A percentile compares a stretch with the other conserved stretches of the same genome.
Evolutionary conservation across 2,797 vertebrate species (phyloP).

Genomic region (Pelochelys cantorii): DNA sequence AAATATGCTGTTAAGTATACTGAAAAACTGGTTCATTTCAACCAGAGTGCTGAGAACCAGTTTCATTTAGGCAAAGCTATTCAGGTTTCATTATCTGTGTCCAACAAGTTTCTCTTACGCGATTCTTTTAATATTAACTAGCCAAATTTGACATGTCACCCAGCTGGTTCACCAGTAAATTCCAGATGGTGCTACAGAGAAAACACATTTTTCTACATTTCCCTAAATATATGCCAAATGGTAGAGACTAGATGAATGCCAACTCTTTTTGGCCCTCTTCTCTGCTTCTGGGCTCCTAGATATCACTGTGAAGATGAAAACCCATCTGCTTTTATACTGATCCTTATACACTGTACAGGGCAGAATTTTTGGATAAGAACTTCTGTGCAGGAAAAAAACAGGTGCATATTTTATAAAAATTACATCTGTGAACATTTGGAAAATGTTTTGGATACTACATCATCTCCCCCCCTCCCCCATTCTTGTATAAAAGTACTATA

Average conservation of each 20-base stretch:
- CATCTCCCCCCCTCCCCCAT: too few species aligned
- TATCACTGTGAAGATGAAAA: not conserved
- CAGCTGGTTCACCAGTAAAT: not conserved
- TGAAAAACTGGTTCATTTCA: not conserved
- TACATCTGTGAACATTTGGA: not conserved
- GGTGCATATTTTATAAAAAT: not conserved
- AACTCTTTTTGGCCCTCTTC: not conserved
- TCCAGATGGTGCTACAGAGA: not conserved
- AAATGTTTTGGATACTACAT: not conserved
- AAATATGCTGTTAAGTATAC: conserved; percentile 17
- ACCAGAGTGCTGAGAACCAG: not conserved
- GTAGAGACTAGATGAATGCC: not conserved
- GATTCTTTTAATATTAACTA: not conserved
- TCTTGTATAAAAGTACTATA: not conserved
- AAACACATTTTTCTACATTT: not conserved
- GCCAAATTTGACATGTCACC: not conserved
- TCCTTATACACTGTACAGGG: not conserved
- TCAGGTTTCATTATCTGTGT: not conserved
- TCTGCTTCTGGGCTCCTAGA: not conserved
- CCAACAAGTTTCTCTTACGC: not conserved
- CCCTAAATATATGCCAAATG: not conserved
- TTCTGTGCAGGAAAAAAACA: not conserved
- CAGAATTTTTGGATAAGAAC: not conserved
- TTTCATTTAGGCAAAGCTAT: not conserved
- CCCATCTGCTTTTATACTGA: not conserved